Base-by-base conservation (phyloP, 37 sponge, comb jelly and placozoan species). In the Halisarca cf. caerulea region DNA sequence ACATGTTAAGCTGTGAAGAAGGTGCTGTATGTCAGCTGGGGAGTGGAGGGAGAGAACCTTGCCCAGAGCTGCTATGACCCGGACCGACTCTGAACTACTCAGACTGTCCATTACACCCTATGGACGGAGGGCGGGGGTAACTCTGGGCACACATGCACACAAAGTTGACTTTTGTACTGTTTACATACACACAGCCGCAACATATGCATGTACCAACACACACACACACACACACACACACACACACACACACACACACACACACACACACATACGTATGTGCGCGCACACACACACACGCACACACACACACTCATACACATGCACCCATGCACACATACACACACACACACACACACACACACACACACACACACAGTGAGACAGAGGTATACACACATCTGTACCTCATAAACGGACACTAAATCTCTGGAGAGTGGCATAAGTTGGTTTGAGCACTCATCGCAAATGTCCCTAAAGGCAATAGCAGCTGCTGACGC, bases 381-480 rank as follows among this genome's bases (percentile, higher is more conserved):
- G 5, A 30, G 2, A 33, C 4, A 23, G 20, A 30, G 0, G n/a
- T n/a, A n/a, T n/a, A n/a, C n/a, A n/a, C n/a, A n/a, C 20, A 24
- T 57, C 61, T 61, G 3, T 55, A 91, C 91, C 85, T 87, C 64
- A 59, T 81, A 87, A 37, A 70, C 84, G 25, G 88, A 80, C 18
- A 91, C 35, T 14, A 91, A 62, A 57, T 91, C 87, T 1, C 41
- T 3, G 18, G 58, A 69, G 23, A 84, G 40, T 0, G 85, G 68
- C 3, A 64, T 58, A 9, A 92, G 82, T 84, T 82, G 25, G 15
- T 55, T 59, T 9, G 82, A 60, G 81, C 92, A 92, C 41, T 92
- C 92, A 3, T 70, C 86, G 37, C 92, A 92, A 58, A 92, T 59
- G 51, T 92, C 88, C 36, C 61, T 80, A 85, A 92, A 92, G 78